Evolutionary conservation across 1,140 invertebrate genomes (phyloP).

Genomic region (Probaryconus sp.): DNA sequence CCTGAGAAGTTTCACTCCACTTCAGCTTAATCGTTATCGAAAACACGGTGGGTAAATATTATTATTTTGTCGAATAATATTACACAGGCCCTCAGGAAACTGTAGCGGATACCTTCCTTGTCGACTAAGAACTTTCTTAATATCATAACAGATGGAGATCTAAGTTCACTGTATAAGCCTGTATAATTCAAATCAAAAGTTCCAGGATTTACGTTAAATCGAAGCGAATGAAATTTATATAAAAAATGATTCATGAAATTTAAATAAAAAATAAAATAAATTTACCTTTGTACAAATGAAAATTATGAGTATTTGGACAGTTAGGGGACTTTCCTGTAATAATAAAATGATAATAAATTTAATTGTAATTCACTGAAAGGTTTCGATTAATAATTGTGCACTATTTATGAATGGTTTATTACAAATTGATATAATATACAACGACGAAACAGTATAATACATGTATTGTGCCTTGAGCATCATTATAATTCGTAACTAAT

Average conservation of each 20-base stretch:
- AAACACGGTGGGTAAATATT: constrained; percentile 23
- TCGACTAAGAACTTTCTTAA: constrained; percentile 44
- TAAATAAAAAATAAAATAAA: too few relatives aligned
- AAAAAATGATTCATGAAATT: too few relatives aligned
- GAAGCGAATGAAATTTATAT: too few relatives aligned
- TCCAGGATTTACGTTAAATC: too few relatives aligned
- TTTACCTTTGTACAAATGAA: too few relatives aligned
- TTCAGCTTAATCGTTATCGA: constrained; percentile 13
- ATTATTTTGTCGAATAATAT: background rate
- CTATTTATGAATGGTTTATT: constrained; percentile 54
- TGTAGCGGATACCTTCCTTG: constrained; percentile 33
- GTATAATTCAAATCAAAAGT: too few relatives aligned
- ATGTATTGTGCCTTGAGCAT: constrained; percentile 56
- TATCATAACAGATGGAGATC: constrained; percentile 54
- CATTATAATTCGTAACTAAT: constrained; percentile 39
- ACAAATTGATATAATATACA: constrained; percentile 60
- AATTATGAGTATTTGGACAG: too few relatives aligned
- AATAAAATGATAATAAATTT: too few relatives aligned
- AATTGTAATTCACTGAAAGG: too few relatives aligned
- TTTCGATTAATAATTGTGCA: too few relatives aligned
- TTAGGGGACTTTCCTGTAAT: too few relatives aligned
- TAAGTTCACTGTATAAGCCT: constrained; percentile 3
- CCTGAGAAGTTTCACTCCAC: constrained; percentile 8
- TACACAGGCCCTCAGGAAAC: too few relatives aligned
- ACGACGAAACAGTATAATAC: constrained; percentile 61